Conservation (phyloP, 2,113 vertebrate genomes). For the Ammodytes dubius region DNA sequence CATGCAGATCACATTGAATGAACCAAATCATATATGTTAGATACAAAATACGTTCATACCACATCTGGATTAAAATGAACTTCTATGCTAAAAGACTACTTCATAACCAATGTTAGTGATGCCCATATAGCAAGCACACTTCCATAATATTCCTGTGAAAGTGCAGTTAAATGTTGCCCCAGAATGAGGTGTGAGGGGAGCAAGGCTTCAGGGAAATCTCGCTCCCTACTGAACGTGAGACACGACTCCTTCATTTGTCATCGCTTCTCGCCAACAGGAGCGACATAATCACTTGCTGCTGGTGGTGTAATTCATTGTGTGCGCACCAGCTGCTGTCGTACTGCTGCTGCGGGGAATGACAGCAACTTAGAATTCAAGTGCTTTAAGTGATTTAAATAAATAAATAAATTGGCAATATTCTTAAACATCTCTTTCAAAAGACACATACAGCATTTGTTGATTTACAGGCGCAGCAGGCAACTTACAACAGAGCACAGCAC, state of each 20-base stretch:
- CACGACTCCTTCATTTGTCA: slow-evolving; percentile 72
- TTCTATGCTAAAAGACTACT: neutral
- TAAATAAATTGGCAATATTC: slow-evolving; percentile 22
- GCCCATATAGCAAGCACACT: neutral
- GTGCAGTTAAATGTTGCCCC: slow-evolving; percentile 11
- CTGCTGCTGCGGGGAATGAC: slow-evolving; percentile 39
- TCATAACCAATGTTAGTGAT: neutral
- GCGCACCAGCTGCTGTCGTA: slow-evolving; percentile 66
- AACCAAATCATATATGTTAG: neutral
- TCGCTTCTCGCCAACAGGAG: slow-evolving; percentile 66
- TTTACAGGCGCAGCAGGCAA: slow-evolving; percentile 1
- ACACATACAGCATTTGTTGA: neutral
- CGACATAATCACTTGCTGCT: slow-evolving; percentile 72
- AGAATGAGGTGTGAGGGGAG: slow-evolving; percentile 49
- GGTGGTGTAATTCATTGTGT: slow-evolving; percentile 71
- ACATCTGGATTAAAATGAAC: neutral
- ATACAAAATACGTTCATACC: neutral
- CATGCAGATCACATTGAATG: neutral
- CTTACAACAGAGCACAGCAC: neutral
- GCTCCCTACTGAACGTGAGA: slow-evolving; percentile 45
- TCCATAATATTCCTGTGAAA: neutral
- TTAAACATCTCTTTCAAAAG: slow-evolving; percentile 4
- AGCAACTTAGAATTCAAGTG: slow-evolving; percentile 41
- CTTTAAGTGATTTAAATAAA: slow-evolving; percentile 49
- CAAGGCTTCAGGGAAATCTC: slow-evolving; percentile 57